phyloP scores from a whole-genome alignment of 1,140 invertebrate genomes.

The Telenomus remus region DNA sequence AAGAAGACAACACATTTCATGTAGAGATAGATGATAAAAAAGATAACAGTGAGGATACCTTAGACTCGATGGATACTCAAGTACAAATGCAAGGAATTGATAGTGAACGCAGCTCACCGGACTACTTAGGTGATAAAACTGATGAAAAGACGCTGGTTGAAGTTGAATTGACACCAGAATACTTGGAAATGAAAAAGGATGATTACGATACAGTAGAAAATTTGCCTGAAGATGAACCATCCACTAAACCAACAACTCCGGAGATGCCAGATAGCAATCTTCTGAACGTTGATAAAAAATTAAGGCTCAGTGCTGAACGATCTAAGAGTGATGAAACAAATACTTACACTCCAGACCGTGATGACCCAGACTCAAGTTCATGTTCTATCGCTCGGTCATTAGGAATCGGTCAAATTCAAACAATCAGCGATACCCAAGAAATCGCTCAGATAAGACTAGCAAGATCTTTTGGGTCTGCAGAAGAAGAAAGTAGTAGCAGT shows the following conservation, averaged over 20 bases:
- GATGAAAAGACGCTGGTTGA: constrained; percentile 74
- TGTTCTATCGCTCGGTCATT: constrained; percentile 85
- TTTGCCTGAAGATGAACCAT: constrained; percentile 70
- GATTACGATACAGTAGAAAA: constrained; percentile 66
- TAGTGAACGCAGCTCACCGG: constrained; percentile 70
- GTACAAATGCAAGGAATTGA: constrained; percentile 69
- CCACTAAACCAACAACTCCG: constrained; percentile 28
- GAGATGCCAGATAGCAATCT: constrained; percentile 57
- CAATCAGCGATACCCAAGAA: constrained; percentile 70
- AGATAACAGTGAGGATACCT: constrained; percentile 72
- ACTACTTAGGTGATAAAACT: constrained; percentile 70
- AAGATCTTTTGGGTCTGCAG: constrained; percentile 64
- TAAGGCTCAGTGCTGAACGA: constrained; percentile 68
- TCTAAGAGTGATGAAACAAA: constrained; percentile 73
- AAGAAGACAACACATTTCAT: constrained; percentile 65
- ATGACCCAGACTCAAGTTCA: constrained; percentile 86
- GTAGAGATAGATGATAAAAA: constrained; percentile 65
- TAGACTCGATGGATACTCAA: constrained; percentile 71
- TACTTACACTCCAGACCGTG: constrained; percentile 74
- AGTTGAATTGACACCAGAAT: constrained; percentile 71
- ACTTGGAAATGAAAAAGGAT: constrained; percentile 71
- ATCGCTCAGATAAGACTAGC: constrained; percentile 66
- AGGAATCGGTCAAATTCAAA: constrained; percentile 81
- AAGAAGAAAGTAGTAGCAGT: constrained; percentile 81
- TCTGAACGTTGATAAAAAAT: constrained; percentile 68